Conservation (phyloP, 2,888 invertebrate species). For the Eugnorisma glareosa region DNA sequence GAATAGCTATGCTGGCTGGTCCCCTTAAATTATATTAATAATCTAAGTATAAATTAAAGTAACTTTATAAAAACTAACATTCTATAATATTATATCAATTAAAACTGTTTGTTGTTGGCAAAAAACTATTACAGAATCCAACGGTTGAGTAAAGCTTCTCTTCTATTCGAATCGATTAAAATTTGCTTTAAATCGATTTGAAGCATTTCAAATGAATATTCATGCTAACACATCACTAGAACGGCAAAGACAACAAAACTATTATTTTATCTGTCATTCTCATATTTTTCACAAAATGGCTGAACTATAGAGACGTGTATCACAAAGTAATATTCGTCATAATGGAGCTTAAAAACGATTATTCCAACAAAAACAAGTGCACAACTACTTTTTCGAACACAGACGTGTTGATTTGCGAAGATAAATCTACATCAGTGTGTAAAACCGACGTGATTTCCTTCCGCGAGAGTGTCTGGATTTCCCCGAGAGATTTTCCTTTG, state of each 20-base stretch:
- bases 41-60: too few relatives aligned
- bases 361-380: slow-evolving; percentile 79
- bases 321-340: slow-evolving; percentile 73
- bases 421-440: slow-evolving; percentile 75
- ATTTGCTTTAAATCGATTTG: slow-evolving; percentile 20
- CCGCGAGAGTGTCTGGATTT: slow-evolving; percentile 75
- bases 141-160: too few relatives aligned
- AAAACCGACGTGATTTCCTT: slow-evolving; percentile 69
- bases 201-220: neutral
- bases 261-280: slow-evolving; percentile 58
- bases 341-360: slow-evolving; percentile 85
- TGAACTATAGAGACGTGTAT: slow-evolving; percentile 88
- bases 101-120: neutral
- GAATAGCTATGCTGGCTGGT: too few relatives aligned
- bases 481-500: slow-evolving; percentile 72
- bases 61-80: neutral
- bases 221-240: slow-evolving; percentile 26
- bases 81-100: too few relatives aligned
- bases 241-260: slow-evolving; percentile 57
- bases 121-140: neutral
- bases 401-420: slow-evolving; percentile 75
- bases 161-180: too few relatives aligned
- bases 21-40: too few relatives aligned
- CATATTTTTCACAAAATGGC: slow-evolving; percentile 86
- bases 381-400: slow-evolving; percentile 75